Evolutionary conservation across 92 coral and sea anemone species (phyloP), one percentile per base, ranked within the genome.

Genomic region (Porites rus): DNA sequence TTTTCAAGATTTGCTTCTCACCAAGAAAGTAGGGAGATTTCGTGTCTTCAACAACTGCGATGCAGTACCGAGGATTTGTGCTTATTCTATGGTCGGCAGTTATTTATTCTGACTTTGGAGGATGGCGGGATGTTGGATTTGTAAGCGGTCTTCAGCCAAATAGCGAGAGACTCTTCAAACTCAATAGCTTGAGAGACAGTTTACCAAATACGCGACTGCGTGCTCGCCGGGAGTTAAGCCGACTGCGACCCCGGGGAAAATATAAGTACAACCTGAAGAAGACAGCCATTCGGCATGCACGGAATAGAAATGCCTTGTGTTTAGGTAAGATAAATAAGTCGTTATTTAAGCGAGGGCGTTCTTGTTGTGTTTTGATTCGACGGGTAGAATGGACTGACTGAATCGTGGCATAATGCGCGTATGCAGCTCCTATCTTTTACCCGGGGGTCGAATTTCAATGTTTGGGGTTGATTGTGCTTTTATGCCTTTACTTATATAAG

Each of bases 291-390:
- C 95, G 95, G 24, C 86, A 96, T 72, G 99, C 99, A 17, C 61
- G 59, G 69, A 81, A 86, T 46, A 85, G 94, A 58, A 93, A 93
- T 65, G 98, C 99, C 9, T 88, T 91, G 28, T 96, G 99, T 80
- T 84, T 96, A 28, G 99, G 99, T 96, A 51, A 94, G 99, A 93
- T 64, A 14, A 65, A 72, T 58, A 68, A 64, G 78, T 65, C 46
- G 24, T 63, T 60, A 61, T 83, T 72, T 51, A 4, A 79, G 51
- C 43, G 72, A 65, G 62, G 61, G 31, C 38, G 63, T 7, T 73
- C 72, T 38, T 51, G 20, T 61, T 54, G 60, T 54, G 14, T 54
- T 54, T 74, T 73, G 80, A 73, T 50, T 60, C 50, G 60, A 64
- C 64, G 28, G 50, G 80, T 22, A 59, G 62, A 61, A 25, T 83